phyloP scores from a whole-genome alignment of 2,888 invertebrate species.

The Homarus gammarus region DNA sequence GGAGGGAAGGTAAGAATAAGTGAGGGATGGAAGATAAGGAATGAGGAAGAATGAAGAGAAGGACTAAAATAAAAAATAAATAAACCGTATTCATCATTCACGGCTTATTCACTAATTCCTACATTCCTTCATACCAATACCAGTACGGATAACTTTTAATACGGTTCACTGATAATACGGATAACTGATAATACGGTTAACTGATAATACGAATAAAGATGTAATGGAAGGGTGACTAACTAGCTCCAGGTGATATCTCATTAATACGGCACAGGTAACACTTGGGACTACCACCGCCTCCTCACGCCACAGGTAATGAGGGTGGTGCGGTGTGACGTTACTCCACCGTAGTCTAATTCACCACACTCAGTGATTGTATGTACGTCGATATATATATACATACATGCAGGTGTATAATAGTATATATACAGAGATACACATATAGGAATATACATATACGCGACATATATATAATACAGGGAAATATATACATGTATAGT shows the following conservation, averaged over 20 bases:
- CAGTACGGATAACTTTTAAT: not conserved
- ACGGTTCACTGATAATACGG: no score
- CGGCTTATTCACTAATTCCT: no score
- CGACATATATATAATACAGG: not conserved
- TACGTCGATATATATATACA: constrained; percentile 20
- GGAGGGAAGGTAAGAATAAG: not conserved
- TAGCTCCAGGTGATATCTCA: no score
- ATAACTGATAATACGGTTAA: not conserved
- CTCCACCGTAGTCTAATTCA: no score
- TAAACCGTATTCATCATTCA: no score
- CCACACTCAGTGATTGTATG: not conserved
- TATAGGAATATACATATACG: not conserved
- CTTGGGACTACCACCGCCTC: no score
- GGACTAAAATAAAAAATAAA: not conserved
- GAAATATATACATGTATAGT: not conserved
- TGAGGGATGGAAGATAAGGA: not conserved
- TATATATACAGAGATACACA: constrained; percentile 4
- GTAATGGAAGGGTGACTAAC: no score
- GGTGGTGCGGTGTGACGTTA: no score
- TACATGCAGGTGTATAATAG: not conserved
- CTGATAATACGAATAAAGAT: no score
- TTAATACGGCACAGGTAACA: no score
- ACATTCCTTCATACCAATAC: no score
- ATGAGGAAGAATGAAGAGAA: not conserved
- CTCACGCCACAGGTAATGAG: no score